phyloP scores from a whole-genome alignment of 2,797 vertebrate species.

The Meriones psammophilus region DNA sequence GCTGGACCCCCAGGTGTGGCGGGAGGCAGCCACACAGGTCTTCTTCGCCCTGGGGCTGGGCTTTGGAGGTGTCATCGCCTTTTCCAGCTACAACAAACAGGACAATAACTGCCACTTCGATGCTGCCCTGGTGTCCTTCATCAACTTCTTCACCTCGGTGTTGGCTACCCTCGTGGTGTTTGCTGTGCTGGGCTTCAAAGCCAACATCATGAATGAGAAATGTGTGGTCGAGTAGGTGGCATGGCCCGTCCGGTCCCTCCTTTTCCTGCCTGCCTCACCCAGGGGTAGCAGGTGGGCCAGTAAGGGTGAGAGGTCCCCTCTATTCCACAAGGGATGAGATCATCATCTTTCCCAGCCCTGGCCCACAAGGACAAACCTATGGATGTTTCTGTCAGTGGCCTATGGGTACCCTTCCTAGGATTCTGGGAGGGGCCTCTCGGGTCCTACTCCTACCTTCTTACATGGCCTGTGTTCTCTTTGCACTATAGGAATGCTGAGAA shows the following conservation, averaged over 20 bases:
- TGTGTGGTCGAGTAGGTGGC: slow-evolving; percentile 95
- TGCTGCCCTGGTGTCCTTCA: slow-evolving; percentile 95
- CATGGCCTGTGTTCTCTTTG: background rate
- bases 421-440: background rate
- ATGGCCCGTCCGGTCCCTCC: background rate
- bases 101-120: slow-evolving; percentile 99
- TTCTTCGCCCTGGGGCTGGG: slow-evolving; percentile 97
- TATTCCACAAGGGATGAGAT: background rate
- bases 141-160: slow-evolving; percentile 97
- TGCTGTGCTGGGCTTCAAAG: slow-evolving; percentile 98
- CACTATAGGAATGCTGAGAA: slow-evolving; percentile 94
- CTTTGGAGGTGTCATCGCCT: slow-evolving; percentile 97
- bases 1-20: slow-evolving; percentile 97
- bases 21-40: slow-evolving; percentile 97
- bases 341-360: background rate
- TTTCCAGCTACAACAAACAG: slow-evolving; percentile 98
- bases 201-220: slow-evolving; percentile 98
- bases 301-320: background rate
- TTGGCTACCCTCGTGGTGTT: slow-evolving; percentile 97
- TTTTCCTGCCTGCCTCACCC: background rate
- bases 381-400: background rate
- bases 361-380: background rate
- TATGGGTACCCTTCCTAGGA: background rate
- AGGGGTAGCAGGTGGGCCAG: background rate
- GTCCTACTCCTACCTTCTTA: background rate